Evolutionary conservation across 2,113 vertebrate species (phyloP), one percentile per base, ranked within the genome.

Genomic region (Typhlomys cinereus): DNA sequence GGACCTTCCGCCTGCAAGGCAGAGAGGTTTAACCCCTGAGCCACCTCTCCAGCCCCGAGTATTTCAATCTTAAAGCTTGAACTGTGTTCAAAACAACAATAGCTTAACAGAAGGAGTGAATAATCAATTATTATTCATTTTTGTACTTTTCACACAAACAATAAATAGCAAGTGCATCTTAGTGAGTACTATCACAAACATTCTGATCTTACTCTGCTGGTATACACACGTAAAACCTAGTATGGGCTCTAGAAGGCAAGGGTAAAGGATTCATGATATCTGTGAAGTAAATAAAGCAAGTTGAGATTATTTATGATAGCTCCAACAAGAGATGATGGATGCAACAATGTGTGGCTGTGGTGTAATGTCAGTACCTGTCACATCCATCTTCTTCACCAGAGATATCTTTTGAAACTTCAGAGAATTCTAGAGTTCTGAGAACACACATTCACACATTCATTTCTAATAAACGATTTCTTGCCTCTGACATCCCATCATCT

Each of bases 31-130:
- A n/a, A n/a, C n/a, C n/a, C n/a, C n/a, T n/a, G n/a, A n/a, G n/a
- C n/a, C n/a, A n/a, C n/a, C n/a, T n/a, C n/a, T n/a, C n/a, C n/a
- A n/a, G n/a, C n/a, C n/a, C 50, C 34, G 0, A 83, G 4, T 64
- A 85, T 57, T 92, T 93, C 50, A 57, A 14, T 85, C 31, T 89
- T 78, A 61, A 86, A 21, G 44, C 31, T 88, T 59, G 34, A 81
- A 76, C 21, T 85, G 52, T 15, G 23, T 75, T 39, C 61, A 81
- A 74, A 90, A 9, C 50, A 87, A 52, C 10, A 84, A 85, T 61
- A 81, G 48, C 36, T 88, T 85, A 62, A 92, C 81, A 83, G 54
- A 41, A 81, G 31, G 54, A 23, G 34, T 74, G 8, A 84, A 94
- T 39, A 59, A 91, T 70, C 23, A 59, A 91, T 70, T 20, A 34